A percentile compares a stretch with the other conserved stretches of the same genome.
Conservation (phyloP, 2,888 invertebrate genomes). For the Spisula solida region DNA sequence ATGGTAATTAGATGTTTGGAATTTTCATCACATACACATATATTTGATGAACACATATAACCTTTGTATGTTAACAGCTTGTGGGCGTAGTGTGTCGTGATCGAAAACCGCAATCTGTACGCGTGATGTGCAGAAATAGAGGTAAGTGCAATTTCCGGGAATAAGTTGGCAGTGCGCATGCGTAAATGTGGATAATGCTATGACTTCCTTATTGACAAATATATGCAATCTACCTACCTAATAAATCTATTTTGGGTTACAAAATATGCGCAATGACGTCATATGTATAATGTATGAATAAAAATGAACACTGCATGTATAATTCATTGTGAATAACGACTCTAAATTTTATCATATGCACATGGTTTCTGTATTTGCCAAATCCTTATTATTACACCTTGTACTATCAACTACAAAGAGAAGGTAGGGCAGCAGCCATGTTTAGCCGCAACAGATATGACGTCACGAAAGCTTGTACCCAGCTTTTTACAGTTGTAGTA, state of each 20-base stretch:
- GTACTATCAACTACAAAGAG: too few relatives aligned
- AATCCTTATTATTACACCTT: too few relatives aligned
- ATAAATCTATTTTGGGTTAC: not conserved
- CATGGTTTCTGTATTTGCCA: too few relatives aligned
- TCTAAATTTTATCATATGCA: too few relatives aligned
- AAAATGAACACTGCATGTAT: slow-evolving; percentile 13
- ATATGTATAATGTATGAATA: not conserved
- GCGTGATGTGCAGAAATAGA: not conserved
- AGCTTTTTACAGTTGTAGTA: too few relatives aligned
- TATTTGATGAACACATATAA: not conserved
- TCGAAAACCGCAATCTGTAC: not conserved
- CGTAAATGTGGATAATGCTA: not conserved
- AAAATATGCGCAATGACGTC: slow-evolving; percentile 24
- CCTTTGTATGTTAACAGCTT: too few relatives aligned
- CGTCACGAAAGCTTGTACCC: too few relatives aligned
- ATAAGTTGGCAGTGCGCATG: not conserved
- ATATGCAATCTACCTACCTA: not conserved
- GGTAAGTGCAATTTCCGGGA: not conserved
- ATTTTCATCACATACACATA: too few relatives aligned
- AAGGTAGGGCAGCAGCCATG: too few relatives aligned
- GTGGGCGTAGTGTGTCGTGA: not conserved
- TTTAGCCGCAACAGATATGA: too few relatives aligned
- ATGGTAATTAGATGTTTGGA: too few relatives aligned
- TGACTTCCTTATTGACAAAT: slow-evolving; percentile 5
- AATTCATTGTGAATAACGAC: not conserved